Evolutionary conservation across 2,797 vertebrate species (phyloP).

Genomic region (Trachops cirrhosus): DNA sequence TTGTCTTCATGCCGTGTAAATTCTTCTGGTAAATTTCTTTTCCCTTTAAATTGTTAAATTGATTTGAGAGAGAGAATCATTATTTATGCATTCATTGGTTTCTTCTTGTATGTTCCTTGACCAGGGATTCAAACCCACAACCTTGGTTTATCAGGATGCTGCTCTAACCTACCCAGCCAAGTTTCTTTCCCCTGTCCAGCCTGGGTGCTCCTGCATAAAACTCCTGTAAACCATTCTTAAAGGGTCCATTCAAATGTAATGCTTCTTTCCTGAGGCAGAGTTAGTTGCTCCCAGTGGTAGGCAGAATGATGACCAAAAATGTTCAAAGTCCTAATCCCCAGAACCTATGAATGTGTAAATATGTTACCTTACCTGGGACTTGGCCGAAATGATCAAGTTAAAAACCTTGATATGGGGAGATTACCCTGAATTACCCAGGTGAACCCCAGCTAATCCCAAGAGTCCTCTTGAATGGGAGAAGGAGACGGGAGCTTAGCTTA

Average conservation of each 20-base stretch:
- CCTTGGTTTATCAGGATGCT: too few species aligned
- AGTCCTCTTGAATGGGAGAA: neutral
- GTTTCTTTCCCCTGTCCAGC: neutral
- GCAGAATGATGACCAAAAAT: neutral
- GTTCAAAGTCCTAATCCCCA: neutral
- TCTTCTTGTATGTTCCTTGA: neutral
- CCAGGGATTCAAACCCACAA: neutral
- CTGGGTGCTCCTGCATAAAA: neutral
- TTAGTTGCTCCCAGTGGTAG: neutral
- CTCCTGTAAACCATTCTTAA: neutral
- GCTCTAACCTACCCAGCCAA: too few species aligned
- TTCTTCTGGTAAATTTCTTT: neutral
- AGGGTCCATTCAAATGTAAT: neutral
- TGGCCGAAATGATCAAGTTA: neutral
- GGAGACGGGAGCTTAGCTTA: neutral
- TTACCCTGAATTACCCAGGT: too few species aligned
- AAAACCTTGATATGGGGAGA: neutral
- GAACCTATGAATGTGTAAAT: neutral
- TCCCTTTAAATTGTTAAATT: neutral
- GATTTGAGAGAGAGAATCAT: neutral
- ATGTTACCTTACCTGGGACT: neutral
- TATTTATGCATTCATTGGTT: neutral
- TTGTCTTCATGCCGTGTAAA: neutral
- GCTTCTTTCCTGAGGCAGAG: neutral
- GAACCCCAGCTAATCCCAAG: neutral